Evolutionary conservation across 2,113 vertebrate species (phyloP).

Genomic region (Prietella phreatophila): DNA sequence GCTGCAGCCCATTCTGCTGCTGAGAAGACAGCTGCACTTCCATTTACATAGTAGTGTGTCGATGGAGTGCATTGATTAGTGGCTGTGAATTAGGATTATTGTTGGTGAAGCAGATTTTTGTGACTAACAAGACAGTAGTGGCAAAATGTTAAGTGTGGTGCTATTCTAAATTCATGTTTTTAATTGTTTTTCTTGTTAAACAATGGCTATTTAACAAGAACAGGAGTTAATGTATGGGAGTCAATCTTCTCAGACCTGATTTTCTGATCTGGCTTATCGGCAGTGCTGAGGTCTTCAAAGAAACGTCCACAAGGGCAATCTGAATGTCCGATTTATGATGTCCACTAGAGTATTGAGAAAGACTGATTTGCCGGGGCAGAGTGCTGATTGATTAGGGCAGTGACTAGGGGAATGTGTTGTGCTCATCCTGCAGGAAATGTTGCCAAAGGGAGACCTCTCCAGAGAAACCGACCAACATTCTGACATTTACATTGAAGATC

Average conservation of each 20-base stretch:
- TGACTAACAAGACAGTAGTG: background rate
- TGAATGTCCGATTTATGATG: constrained; percentile 73
- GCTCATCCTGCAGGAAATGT: constrained; percentile 62
- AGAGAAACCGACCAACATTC: constrained; percentile 61
- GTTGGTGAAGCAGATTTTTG: background rate
- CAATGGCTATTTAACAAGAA: no score
- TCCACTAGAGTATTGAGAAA: constrained; percentile 67
- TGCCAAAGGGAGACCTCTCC: constrained; percentile 54
- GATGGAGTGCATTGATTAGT: background rate
- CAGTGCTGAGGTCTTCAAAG: constrained; percentile 21
- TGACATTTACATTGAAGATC: constrained; percentile 59
- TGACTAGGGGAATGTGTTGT: constrained; percentile 65
- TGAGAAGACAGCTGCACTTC: constrained; percentile 15
- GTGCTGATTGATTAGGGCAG: constrained; percentile 74
- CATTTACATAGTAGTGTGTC: background rate
- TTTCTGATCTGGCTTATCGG: background rate
- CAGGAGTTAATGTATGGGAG: background rate
- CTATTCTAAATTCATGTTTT: background rate
- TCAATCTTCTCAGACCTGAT: background rate
- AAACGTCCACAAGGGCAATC: constrained; percentile 56
- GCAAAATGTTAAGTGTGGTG: background rate
- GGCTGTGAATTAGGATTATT: background rate
- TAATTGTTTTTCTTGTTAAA: background rate
- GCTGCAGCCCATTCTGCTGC: background rate
- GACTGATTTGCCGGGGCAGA: constrained; percentile 67